phyloP scores from a whole-genome alignment of 1,140 invertebrate species.

The Cataglyphis hispanica region DNA sequence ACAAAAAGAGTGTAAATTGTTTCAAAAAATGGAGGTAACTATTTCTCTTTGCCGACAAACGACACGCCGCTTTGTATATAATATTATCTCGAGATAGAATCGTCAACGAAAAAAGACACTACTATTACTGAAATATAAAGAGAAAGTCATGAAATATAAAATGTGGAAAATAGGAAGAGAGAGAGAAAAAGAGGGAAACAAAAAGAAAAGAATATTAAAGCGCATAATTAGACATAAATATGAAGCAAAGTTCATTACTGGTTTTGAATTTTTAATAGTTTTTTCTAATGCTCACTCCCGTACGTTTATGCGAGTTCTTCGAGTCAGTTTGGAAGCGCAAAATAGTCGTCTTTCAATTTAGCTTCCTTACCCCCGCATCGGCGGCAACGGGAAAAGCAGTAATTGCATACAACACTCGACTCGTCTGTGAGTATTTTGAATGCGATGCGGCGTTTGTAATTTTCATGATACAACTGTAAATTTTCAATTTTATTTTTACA shows the following conservation, averaged over 20 bases:
- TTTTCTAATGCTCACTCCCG: constrained; percentile 25
- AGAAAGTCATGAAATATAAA: too few relatives aligned
- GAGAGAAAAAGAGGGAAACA: not conserved
- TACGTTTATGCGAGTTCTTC: constrained; percentile 8
- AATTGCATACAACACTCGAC: constrained; percentile 22
- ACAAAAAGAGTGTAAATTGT: not conserved
- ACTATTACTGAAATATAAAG: not conserved
- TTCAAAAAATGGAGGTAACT: constrained; percentile 5
- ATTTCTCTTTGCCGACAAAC: not conserved
- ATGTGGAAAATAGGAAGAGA: too few relatives aligned
- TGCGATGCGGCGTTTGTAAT: not conserved
- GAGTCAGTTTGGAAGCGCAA: constrained; percentile 33
- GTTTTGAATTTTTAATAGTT: constrained; percentile 39
- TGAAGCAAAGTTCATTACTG: constrained; percentile 33
- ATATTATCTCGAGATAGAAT: constrained; percentile 25
- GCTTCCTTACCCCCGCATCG: not conserved
- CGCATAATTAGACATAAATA: constrained; percentile 58
- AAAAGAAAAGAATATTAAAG: constrained; percentile 29
- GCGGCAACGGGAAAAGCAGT: constrained; percentile 10
- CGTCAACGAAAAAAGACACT: constrained; percentile 32
- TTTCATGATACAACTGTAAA: not conserved
- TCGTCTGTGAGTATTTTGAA: constrained; percentile 5
- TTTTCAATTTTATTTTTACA: not conserved
- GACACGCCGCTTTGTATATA: not conserved
- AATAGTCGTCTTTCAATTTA: constrained; percentile 16